Base-by-base conservation (phyloP, 2,113 vertebrate species). In the Perognathus longimembris region DNA sequence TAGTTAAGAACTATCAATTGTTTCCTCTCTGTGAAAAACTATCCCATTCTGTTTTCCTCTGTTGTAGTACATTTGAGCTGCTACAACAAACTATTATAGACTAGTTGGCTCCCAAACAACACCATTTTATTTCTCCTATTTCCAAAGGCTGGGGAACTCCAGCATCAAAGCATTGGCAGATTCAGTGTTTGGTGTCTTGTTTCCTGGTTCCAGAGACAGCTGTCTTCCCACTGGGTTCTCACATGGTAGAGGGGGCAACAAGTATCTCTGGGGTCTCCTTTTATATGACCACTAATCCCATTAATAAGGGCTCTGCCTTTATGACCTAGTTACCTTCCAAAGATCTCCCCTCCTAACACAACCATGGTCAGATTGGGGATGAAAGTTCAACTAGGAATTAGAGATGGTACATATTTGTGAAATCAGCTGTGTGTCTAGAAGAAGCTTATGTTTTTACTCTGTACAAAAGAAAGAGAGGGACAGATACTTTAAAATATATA, bases 401-500 rank as follows among this genome's bases (percentile, higher is more conserved):
- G 21, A 7, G 63, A 3, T 38, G 22, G 45, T 21, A 61, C 34
- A 57, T 79, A 40, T 75, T 80, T 89, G 26, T 50, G 76, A 88
- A 59, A 73, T 88, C 34, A 78, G 34, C 24, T 14, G 32, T 79
- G 36, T 83, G 61, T 74, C 45, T 63, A 15, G 70, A 36, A 50
- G 38, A 20, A 42, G 32, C 6, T 80, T 64, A 36, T 82, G 36
- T 61, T 89, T 95, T 88, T 69, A 30, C 21, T 91, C 88, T 86
- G 18, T 57, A 80, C 67, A 64, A 81, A 59, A 79, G 26, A 32
- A 7, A 34, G n/a, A n/a, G n/a, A n/a, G n/a, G n/a, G n/a, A n/a
- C n/a, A n/a, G 50, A 54, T 54, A 54, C 50, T 54, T 54, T 54
- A 3, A 54, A 17, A 54, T 54, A 54, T 54, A 54, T 17, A 54